phyloP scores from a whole-genome alignment of 1,140 invertebrate species.

The Chionoecetes opilio region DNA sequence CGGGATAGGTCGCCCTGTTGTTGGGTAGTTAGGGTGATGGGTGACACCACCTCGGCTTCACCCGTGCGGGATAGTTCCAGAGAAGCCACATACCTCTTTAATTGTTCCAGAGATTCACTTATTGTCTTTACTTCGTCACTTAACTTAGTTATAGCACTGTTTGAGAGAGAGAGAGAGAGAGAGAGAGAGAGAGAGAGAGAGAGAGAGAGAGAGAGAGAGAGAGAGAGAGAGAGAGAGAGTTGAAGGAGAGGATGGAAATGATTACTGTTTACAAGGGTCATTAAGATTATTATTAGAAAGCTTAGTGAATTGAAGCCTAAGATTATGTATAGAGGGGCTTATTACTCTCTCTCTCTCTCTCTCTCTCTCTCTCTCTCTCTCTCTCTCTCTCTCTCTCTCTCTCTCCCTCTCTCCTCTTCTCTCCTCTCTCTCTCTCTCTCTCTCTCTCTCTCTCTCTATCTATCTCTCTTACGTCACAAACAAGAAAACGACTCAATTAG shows the following conservation, averaged over 20 bases:
- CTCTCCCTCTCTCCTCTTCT: not conserved
- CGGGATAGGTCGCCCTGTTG: too few species aligned
- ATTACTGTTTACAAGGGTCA: not conserved
- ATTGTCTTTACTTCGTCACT: too few species aligned
- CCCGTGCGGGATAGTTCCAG: too few species aligned
- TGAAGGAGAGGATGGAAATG: not conserved
- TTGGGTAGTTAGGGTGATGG: too few species aligned
- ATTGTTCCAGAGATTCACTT: too few species aligned
- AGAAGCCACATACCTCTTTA: too few species aligned
- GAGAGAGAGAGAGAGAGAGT: not conserved
- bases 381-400: not conserved
- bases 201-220: not conserved
- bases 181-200: not conserved
- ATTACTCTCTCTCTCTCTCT: not conserved
- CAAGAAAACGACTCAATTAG: too few species aligned
- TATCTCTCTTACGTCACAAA: too few species aligned
- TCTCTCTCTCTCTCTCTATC: not conserved
- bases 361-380: slow-evolving; percentile 5
- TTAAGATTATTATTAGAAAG: too few species aligned
- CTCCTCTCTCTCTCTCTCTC: not conserved
- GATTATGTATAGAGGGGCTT: not conserved
- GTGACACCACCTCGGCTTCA: too few species aligned
- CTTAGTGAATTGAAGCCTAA: too few species aligned
- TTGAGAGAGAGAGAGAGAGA: not conserved
- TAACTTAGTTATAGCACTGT: too few species aligned